These are phyloP conservation scores for Oophaga sylvatica DNA, from an alignment of 2,797 vertebrate species.

Conservation along the genomic window DNA sequence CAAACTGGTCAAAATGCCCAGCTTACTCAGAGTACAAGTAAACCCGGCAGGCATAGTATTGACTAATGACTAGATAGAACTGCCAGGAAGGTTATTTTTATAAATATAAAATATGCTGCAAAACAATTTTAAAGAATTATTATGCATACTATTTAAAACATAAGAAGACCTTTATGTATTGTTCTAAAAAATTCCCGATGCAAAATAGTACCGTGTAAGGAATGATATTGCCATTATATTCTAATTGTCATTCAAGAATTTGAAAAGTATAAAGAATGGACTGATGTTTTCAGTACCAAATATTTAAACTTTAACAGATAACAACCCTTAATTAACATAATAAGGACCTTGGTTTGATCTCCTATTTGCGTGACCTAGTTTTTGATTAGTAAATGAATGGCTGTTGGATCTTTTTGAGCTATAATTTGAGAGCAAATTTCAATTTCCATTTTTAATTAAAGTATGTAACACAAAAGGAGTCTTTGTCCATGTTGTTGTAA, in stretches of 20 bases:
- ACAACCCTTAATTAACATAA: conserved; percentile 25
- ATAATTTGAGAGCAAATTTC: conserved; percentile 32
- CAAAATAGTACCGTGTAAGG: background rate
- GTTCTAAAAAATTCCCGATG: background rate
- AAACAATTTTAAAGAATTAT: background rate
- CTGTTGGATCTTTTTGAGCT: conserved; percentile 15
- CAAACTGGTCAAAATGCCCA: background rate
- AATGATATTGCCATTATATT: conserved; percentile 12
- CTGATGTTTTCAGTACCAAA: conserved; percentile 17
- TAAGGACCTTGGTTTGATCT: conserved; percentile 29
- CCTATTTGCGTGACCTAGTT: conserved; percentile 24
- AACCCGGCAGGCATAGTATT: background rate
- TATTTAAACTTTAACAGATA: background rate
- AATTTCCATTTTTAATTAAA: conserved; percentile 49
- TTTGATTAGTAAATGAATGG: conserved; percentile 35
- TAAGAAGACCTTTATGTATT: background rate
- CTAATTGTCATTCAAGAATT: conserved; percentile 23
- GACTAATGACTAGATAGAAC: background rate
- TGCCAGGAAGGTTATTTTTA: background rate
- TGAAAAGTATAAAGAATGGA: conserved; percentile 6
- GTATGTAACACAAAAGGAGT: conserved; percentile 14
- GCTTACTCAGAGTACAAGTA: background rate
- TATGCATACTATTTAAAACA: background rate
- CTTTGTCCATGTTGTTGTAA: conserved; percentile 30
- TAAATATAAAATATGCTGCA: background rate